Evolutionary conservation across 2,888 invertebrate genomes (phyloP).

Genomic region (Lacanobia wlatinum): DNA sequence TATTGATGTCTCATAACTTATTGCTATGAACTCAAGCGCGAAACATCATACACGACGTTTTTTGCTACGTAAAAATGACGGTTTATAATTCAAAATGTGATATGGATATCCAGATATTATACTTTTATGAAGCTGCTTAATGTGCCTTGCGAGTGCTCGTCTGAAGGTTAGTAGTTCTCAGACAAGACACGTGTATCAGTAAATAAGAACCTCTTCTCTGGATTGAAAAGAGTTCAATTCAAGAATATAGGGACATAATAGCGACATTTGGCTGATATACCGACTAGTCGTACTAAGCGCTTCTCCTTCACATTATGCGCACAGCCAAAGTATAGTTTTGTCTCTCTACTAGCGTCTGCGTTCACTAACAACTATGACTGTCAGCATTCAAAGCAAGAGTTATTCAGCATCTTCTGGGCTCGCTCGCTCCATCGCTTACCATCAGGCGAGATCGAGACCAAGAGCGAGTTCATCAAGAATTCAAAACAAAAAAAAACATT

Average conservation of each 20-base stretch:
- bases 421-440: neutral
- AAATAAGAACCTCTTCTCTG: conserved; percentile 1
- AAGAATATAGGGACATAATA: neutral
- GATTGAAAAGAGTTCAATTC: neutral
- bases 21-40: conserved; percentile 4
- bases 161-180: conserved; percentile 15
- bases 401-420: neutral
- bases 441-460: neutral
- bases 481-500: neutral
- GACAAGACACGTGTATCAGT: conserved; percentile 10
- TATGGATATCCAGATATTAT: conserved; percentile 2
- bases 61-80: conserved; percentile 1
- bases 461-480: neutral
- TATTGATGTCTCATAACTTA: conserved; percentile 19
- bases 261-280: neutral
- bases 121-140: neutral
- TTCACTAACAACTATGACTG: too few species aligned
- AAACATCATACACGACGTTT: conserved; percentile 3
- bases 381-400: neutral
- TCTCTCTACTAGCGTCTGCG: too few species aligned
- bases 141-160: neutral
- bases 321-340: too few species aligned
- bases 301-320: neutral
- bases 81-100: conserved; percentile 19
- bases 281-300: neutral